These are phyloP conservation scores for Xenopus laevis DNA, from an alignment of 2,113 vertebrate species.

Conservation along the genomic window DNA sequence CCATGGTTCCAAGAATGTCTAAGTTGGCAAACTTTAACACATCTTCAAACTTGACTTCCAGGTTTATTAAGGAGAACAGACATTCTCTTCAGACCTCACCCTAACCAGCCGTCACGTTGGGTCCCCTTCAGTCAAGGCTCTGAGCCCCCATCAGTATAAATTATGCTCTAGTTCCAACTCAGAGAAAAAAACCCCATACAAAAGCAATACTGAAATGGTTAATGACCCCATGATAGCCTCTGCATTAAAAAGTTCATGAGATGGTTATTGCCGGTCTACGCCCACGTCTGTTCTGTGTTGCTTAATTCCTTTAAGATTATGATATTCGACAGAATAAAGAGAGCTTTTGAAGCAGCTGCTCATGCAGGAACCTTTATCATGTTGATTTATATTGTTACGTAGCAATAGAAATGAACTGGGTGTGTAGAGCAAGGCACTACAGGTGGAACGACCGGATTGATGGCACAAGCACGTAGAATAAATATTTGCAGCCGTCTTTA, in stretches of 20 bases:
- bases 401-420: neutral
- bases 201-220: neutral
- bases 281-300: neutral
- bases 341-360: neutral
- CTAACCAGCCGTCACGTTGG: too few species aligned
- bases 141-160: too few species aligned
- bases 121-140: too few species aligned
- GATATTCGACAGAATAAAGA: neutral
- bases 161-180: neutral
- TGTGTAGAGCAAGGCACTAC: too few species aligned
- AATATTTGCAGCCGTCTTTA: too few species aligned
- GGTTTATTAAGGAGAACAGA: too few species aligned
- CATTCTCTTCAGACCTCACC: too few species aligned
- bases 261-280: neutral
- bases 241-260: neutral
- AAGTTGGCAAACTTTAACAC: too few species aligned
- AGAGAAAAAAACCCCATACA: neutral
- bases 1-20: too few species aligned
- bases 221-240: neutral
- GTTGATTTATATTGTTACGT: conserved; percentile 8
- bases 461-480: too few species aligned
- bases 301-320: conserved; percentile 1
- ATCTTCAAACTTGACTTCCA: too few species aligned
- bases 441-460: too few species aligned
- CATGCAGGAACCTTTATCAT: neutral